Conservation (phyloP, 2,888 invertebrate genomes). For the Trissolcus japonicus region DNA sequence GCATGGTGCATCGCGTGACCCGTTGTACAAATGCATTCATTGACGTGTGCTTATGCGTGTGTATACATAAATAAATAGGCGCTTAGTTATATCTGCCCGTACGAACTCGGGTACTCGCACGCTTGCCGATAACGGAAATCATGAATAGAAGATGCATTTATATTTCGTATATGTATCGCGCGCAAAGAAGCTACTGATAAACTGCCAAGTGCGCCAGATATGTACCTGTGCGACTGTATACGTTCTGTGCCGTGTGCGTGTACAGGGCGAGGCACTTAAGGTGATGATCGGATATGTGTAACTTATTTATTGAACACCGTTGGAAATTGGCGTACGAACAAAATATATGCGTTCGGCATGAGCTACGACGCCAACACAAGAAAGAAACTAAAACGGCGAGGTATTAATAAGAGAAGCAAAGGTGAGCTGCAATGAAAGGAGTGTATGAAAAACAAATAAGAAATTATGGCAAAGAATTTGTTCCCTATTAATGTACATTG, state of each 20-base stretch:
- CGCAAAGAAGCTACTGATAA: constrained; percentile 61
- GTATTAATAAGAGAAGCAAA: constrained; percentile 41
- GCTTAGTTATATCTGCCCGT: constrained; percentile 55
- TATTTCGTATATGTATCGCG: constrained; percentile 65
- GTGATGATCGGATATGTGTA: constrained; percentile 59
- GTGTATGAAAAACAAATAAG: constrained; percentile 35
- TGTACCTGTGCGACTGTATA: constrained; percentile 19
- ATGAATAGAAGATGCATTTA: constrained; percentile 70
- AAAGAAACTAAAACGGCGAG: constrained; percentile 28
- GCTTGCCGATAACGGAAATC: constrained; percentile 63
- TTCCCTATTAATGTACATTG: constrained; percentile 42
- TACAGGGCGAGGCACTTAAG: constrained; percentile 57
- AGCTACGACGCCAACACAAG: constrained; percentile 49
- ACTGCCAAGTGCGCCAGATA: constrained; percentile 57
- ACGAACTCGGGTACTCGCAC: constrained; percentile 50
- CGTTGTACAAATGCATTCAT: constrained; percentile 48
- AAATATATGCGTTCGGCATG: constrained; percentile 57
- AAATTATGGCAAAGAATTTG: constrained; percentile 51
- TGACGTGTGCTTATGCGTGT: constrained; percentile 36
- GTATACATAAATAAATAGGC: constrained; percentile 59
- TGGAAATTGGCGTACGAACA: constrained; percentile 57
- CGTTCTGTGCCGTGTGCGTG: constrained; percentile 15
- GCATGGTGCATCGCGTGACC: constrained; percentile 56
- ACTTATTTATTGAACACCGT: constrained; percentile 58
- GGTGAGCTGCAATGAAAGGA: constrained; percentile 11